These are phyloP conservation scores for Panopea generosa DNA, from an alignment of 2,888 invertebrate genomes.

Conservation along the genomic window DNA sequence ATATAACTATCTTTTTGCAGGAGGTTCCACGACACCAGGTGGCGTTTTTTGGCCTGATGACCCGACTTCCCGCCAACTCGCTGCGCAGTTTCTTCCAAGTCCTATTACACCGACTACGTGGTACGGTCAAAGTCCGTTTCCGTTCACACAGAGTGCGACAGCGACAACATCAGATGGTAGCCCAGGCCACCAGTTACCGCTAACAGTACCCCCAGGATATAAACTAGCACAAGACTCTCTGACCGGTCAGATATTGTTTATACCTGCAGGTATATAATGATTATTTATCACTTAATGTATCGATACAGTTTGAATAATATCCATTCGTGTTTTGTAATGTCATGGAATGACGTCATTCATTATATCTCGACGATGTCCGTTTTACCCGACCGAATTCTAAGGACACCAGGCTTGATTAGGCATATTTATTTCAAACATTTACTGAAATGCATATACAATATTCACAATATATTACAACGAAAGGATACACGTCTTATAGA, in stretches of 20 bases:
- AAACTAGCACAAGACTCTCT: constrained; percentile 94
- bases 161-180: constrained; percentile 52
- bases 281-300: too few relatives aligned
- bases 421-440: too few relatives aligned
- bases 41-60: constrained; percentile 68
- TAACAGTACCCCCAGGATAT: constrained; percentile 91
- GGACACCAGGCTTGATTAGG: too few relatives aligned
- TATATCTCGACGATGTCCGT: too few relatives aligned
- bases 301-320: too few relatives aligned
- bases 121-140: constrained; percentile 74
- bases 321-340: too few relatives aligned
- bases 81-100: constrained; percentile 63
- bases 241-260: constrained; percentile 91
- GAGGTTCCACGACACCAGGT: constrained; percentile 47
- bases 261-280: constrained; percentile 64
- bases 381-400: too few relatives aligned
- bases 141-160: constrained; percentile 41
- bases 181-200: constrained; percentile 60
- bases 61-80: constrained; percentile 64
- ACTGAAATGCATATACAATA: too few relatives aligned
- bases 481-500: too few relatives aligned
- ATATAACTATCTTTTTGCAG: too few relatives aligned
- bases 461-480: too few relatives aligned
- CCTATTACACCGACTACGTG: constrained; percentile 70
- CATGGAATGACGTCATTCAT: too few relatives aligned